Evolutionary conservation across 2,797 vertebrate genomes (phyloP).

Genomic region (Falco peregrinus): DNA sequence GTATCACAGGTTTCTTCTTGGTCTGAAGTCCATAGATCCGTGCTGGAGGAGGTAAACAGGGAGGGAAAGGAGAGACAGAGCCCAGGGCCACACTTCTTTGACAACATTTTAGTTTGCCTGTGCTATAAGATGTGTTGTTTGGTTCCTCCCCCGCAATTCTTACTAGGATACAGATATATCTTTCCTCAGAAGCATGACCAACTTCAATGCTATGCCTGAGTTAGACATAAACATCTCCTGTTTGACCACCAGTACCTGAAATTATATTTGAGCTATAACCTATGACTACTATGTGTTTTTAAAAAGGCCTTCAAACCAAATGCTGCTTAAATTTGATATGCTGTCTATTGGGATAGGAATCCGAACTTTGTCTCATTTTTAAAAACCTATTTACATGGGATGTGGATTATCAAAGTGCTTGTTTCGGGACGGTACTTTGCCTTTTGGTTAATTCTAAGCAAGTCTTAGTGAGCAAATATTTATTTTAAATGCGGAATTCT

Average conservation of each 20-base stretch:
- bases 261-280: neutral
- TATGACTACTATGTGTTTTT: neutral
- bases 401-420: neutral
- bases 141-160: fast-evolving
- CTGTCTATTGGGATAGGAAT: neutral
- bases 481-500: neutral
- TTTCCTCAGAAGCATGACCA: neutral
- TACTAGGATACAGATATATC: neutral
- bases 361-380: neutral
- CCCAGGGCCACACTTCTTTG: neutral
- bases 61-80: neutral
- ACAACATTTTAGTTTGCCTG: neutral
- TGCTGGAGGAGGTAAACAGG: neutral
- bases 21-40: neutral
- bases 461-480: constrained; percentile 14
- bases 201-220: neutral
- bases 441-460: neutral
- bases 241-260: neutral
- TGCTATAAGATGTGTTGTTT: neutral
- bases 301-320: neutral
- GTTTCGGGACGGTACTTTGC: neutral
- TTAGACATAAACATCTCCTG: neutral
- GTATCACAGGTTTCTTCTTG: neutral
- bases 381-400: neutral
- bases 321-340: neutral